Conservation (phyloP, 2,888 invertebrate species). For the Hydriomena furcata region DNA sequence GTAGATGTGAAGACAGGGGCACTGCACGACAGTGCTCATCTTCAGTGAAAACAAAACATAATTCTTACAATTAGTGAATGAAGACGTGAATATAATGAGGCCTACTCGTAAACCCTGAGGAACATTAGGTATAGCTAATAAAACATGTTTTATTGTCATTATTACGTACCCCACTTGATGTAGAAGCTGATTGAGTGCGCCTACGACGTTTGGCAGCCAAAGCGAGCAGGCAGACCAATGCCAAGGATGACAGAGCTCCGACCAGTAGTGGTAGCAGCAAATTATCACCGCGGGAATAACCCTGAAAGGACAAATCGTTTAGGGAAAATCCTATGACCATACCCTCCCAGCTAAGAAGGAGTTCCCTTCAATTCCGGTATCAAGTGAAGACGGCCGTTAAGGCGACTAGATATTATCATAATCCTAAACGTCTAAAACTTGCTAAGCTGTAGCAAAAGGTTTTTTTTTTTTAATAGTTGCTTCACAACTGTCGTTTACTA, state of each 20-base stretch:
- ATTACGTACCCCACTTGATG: conserved; percentile 67
- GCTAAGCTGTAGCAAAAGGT: too few relatives aligned
- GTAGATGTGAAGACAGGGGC: background rate
- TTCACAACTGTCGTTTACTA: too few relatives aligned
- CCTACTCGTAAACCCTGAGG: background rate
- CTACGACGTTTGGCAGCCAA: conserved; percentile 78
- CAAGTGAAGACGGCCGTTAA: too few relatives aligned
- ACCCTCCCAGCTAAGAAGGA: too few relatives aligned
- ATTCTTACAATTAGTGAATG: background rate
- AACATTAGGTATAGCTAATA: background rate
- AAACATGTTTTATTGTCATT: too few relatives aligned
- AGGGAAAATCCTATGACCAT: too few relatives aligned
- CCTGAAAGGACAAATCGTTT: conserved; percentile 60
- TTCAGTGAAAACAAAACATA: background rate
- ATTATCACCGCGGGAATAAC: conserved; percentile 84
- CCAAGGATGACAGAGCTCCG: conserved; percentile 77
- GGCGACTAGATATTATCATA: too few relatives aligned
- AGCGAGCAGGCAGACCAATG: conserved; percentile 74
- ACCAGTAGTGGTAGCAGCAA: conserved; percentile 81
- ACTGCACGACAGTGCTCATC: background rate
- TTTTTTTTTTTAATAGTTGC: too few relatives aligned
- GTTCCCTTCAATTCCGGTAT: too few relatives aligned
- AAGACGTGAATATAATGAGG: background rate
- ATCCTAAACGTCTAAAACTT: too few relatives aligned
- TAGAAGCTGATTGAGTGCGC: conserved; percentile 57